Evolutionary conservation across 2,888 invertebrate species (phyloP), one percentile per base, ranked within the genome.

Genomic region (Caradrina clavipalpis): DNA sequence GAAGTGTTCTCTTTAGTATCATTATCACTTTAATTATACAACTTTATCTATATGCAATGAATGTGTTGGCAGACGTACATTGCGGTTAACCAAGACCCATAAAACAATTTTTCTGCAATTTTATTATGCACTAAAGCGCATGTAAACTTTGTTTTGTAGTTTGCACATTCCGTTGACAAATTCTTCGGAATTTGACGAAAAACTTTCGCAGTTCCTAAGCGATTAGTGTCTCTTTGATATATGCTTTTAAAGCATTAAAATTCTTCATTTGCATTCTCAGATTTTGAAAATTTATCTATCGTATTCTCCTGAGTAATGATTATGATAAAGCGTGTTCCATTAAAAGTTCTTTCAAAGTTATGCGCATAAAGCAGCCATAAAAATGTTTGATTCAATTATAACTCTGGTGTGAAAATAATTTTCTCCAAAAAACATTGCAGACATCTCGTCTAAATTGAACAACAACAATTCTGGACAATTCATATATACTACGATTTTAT

Each of bases 41-140:
- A 55, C 26, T 26, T 65, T 69, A 72, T 76, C 53, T 63, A 6
- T 51, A 63, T 51, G 67, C 56, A 67, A 73, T n/a, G 49, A 68
- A 62, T 78, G 31, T 62, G 55, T 64, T 58, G 49, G 19, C 61
- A 66, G 47, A 65, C 49, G 59, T 45, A 31, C 17, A 68, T 49
- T 73, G 54, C 53, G 42, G n/a, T 35, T 69, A 47, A 67, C 47
- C 35, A 51, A 65, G 53, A 60, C 21, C 54, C 15, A 51, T 22
- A 45, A 49, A 19, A 11, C 55, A 7, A 6, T 54, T 59, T 65
- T 61, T 31, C 51, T 62, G 47, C 15, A 49, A 53, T 61, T 68
- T 58, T 11, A 45, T 4, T 21, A 19, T 56, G 6, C 35, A 35
- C 1, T 0, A 54, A 53, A 49, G 21, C 13, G 5, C 17, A 17